Conservation (phyloP, 2,113 vertebrate species). For the Epinephelus cyanopodus region DNA sequence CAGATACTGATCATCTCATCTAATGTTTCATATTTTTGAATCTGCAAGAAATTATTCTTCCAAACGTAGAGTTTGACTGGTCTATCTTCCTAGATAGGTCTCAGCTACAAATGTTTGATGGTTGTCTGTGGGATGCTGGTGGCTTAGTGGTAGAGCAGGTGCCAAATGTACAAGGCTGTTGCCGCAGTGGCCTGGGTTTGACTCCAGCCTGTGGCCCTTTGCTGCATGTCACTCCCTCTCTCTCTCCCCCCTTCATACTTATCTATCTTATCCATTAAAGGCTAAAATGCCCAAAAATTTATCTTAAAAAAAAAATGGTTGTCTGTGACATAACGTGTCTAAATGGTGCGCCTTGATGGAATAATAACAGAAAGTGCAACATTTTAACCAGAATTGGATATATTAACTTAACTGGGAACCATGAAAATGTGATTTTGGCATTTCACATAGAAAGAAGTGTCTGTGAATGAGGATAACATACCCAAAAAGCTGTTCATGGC, state of each 20-base stretch:
- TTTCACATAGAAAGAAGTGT: not conserved
- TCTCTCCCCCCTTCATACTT: too few relatives aligned
- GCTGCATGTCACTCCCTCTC: too few relatives aligned
- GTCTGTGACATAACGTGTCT: not conserved
- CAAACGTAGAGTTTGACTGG: too few relatives aligned
- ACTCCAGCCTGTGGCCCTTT: too few relatives aligned
- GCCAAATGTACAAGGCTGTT: too few relatives aligned
- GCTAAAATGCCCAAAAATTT: too few relatives aligned
- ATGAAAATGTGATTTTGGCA: not conserved
- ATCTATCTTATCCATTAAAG: too few relatives aligned
- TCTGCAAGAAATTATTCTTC: not conserved
- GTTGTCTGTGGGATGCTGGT: not conserved
- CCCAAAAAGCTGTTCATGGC: conserved; percentile 69
- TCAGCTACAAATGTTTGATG: not conserved
- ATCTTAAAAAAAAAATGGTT: too few relatives aligned
- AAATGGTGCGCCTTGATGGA: not conserved
- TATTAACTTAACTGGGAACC: not conserved
- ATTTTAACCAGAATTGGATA: not conserved
- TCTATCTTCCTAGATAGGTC: too few relatives aligned
- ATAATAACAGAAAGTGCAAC: not conserved
- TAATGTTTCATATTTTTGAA: not conserved
- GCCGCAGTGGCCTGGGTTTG: too few relatives aligned
- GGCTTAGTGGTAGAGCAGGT: too few relatives aligned
- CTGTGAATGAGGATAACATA: conserved; percentile 42
- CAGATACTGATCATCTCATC: not conserved